phyloP scores from a whole-genome alignment of 1,140 invertebrate genomes.

The Caenorhabditis brenneri region DNA sequence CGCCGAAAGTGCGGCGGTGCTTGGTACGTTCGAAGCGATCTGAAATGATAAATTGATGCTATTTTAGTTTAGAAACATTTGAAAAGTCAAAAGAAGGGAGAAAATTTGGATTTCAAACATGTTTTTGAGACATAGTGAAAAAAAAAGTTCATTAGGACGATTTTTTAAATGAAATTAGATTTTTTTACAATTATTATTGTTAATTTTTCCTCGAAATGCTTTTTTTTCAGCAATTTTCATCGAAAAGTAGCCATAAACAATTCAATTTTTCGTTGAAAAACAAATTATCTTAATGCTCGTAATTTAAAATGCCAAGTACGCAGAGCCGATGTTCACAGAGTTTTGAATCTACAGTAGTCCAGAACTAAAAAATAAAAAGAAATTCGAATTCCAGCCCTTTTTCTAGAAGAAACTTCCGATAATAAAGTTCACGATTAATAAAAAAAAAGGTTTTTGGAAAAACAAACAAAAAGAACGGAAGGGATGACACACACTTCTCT shows the following conservation, averaged over 20 bases:
- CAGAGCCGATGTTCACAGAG: not conserved
- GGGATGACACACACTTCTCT: not conserved
- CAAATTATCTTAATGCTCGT: not conserved
- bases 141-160: no score
- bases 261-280: not conserved
- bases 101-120: not conserved
- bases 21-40: not conserved
- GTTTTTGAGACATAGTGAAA: not conserved
- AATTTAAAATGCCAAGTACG: not conserved
- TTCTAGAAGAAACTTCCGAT: not conserved
- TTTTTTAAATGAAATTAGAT: no score
- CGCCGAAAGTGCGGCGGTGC: not conserved
- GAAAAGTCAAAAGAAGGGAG: not conserved
- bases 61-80: not conserved
- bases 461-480: not conserved
- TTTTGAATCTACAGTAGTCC: not conserved
- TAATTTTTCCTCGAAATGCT: no score
- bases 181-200: no score
- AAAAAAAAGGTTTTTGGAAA: not conserved
- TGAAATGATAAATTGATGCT: not conserved
- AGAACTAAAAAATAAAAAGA: not conserved
- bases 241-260: not conserved
- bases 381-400: not conserved
- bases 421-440: not conserved
- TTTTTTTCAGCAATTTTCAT: not conserved